A percentile compares a stretch with the other conserved stretches of the same genome.
phyloP scores from a whole-genome alignment of 2,888 invertebrate genomes.

The Diarsia rubi region DNA sequence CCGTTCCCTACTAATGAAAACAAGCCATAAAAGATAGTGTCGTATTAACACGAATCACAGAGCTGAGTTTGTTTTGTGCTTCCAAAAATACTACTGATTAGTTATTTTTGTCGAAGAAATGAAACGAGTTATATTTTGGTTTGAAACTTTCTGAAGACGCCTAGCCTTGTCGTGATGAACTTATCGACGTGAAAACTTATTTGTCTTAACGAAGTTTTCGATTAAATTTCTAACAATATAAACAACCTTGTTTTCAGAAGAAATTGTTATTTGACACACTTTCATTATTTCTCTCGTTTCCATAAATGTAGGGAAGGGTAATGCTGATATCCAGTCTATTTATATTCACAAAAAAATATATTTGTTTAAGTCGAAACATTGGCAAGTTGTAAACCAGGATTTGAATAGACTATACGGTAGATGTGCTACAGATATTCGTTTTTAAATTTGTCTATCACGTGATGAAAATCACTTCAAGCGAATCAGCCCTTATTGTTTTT shows the following conservation, averaged over 20 bases:
- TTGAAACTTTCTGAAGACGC: not conserved
- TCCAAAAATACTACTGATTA: not conserved
- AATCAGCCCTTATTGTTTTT: slow-evolving; percentile 27
- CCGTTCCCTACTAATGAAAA: slow-evolving; percentile 33
- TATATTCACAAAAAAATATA: not conserved
- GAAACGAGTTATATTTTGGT: not conserved
- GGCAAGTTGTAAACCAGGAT: not conserved
- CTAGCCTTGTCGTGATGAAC: not conserved
- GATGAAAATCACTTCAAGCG: not conserved
- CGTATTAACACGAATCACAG: not conserved
- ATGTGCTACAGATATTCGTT: not conserved
- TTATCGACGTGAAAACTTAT: not conserved
- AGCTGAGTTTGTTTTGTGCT: not conserved
- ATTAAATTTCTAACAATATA: not conserved
- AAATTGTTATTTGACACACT: not conserved
- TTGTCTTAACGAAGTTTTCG: too few species aligned
- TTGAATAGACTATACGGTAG: not conserved
- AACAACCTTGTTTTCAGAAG: not conserved
- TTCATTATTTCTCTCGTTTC: not conserved
- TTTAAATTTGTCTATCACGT: not conserved
- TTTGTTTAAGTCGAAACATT: not conserved
- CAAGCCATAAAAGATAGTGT: slow-evolving; percentile 21
- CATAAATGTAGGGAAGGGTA: not conserved
- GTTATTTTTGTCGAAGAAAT: not conserved
- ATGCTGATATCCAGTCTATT: not conserved